Evolutionary conservation across 2,888 invertebrate genomes (phyloP).

Genomic region (Harpalus rubripes): DNA sequence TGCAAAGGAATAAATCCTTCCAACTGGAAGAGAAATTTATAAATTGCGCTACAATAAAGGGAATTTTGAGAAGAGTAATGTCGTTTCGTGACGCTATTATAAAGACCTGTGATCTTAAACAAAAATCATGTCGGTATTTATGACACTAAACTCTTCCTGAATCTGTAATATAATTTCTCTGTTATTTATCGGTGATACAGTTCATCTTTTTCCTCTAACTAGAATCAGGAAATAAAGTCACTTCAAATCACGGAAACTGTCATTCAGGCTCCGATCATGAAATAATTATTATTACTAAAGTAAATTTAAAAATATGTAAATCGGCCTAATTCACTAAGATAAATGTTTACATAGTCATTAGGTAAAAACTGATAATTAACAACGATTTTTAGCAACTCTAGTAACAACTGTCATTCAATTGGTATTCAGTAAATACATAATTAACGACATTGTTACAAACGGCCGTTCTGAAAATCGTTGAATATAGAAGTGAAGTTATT

Average conservation of each 20-base stretch:
- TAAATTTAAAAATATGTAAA: too few relatives aligned
- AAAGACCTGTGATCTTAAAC: conserved; percentile 56
- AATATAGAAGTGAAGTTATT: too few relatives aligned
- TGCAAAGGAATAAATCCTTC: conserved; percentile 59
- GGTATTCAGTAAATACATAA: too few relatives aligned
- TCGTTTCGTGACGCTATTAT: conserved; percentile 62
- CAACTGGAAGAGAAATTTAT: conserved; percentile 60
- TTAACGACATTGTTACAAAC: too few relatives aligned
- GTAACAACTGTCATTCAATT: too few relatives aligned
- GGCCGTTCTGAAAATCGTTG: too few relatives aligned
- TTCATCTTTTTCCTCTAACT: conserved; percentile 22
- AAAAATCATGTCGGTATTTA: conserved; percentile 62
- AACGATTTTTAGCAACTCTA: too few relatives aligned
- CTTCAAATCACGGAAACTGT: background rate
- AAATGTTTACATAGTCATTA: too few relatives aligned
- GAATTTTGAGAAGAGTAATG: conserved; percentile 63
- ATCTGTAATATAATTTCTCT: conserved; percentile 29
- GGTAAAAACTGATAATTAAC: too few relatives aligned
- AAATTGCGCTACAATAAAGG: conserved; percentile 60
- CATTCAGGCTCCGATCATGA: background rate
- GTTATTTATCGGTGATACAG: conserved; percentile 23
- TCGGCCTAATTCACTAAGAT: too few relatives aligned
- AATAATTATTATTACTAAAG: too few relatives aligned
- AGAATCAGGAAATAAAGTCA: conserved; percentile 5
- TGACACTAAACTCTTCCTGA: conserved; percentile 53